These are phyloP conservation scores for Catocala nupta DNA, from an alignment of 2,888 invertebrate species.

Conservation along the genomic window DNA sequence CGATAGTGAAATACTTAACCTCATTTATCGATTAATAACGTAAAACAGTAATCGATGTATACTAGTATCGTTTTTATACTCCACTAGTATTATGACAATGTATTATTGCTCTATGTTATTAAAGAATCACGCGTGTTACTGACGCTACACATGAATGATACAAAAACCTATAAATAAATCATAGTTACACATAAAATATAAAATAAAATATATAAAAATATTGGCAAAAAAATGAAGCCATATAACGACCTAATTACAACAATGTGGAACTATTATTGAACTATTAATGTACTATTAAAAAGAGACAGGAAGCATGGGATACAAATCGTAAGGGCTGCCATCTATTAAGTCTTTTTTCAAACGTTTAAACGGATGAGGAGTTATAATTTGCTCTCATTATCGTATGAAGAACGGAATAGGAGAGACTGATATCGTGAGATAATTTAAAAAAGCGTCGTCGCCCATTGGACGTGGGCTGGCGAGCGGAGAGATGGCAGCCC, in stretches of 20 bases:
- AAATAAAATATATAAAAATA: constrained; percentile 17
- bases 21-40: constrained; percentile 5
- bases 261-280: constrained; percentile 25
- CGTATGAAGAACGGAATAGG: background rate
- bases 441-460: background rate
- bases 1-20: constrained; percentile 8
- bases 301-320: constrained; percentile 43
- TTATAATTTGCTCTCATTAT: background rate
- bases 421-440: too few relatives aligned
- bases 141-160: constrained; percentile 9
- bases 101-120: background rate
- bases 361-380: background rate
- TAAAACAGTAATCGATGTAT: background rate
- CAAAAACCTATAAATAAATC: background rate
- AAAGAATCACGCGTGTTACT: background rate
- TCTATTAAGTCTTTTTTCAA: constrained; percentile 18
- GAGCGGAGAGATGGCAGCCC: constrained; percentile 47
- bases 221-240: constrained; percentile 37
- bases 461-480: constrained; percentile 4
- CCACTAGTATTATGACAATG: background rate
- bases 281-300: constrained; percentile 28
- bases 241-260: constrained; percentile 16
- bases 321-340: constrained; percentile 45
- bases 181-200: constrained; percentile 1
- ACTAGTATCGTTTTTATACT: constrained; percentile 1